Evolutionary conservation across 1,140 invertebrate species (phyloP), one percentile per base, ranked within the genome.

Genomic region (Thrips palmi): DNA sequence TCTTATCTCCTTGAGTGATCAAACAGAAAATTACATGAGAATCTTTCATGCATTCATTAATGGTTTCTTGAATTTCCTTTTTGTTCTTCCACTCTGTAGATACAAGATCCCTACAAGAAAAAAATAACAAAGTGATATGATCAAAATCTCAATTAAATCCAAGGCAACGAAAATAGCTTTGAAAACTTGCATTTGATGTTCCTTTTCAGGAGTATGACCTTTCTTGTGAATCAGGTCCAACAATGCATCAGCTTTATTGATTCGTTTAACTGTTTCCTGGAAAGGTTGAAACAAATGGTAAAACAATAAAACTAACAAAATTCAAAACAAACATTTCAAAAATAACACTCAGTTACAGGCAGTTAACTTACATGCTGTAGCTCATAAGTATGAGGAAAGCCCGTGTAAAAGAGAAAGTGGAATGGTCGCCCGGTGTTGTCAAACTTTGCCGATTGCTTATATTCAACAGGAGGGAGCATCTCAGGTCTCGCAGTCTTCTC

Each of bases 341-440:
- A 25, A 42, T 14, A 23, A 27, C 12, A n/a, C 3, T 45, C 42
- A 39, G 23, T 40, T 27, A 24, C 35, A 21, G 37, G 11, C 45
- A 15, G 40, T 21, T 25, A 49, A 56, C 65, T 65, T 59, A 92
- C 87, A 65, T 84, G 71, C 45, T 92, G 55, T n/a, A 74, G 40
- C 51, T 81, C 64, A 52, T 79, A 86, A 55, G 74, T 96, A 54
- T 85, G 78, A 4, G 84, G 74, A 52, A 70, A 77, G 29, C 65
- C 67, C 1, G 89, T 96, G 50, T 94, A 97, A 60, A 92, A 96
- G 39, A 94, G 59, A 33, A 68, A 74, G 62, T 93, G 80, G 58
- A 73, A 74, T 3, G 92, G 91, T 51, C 88, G 64, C 1, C 91
- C 92, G 45, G 65, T 68, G 48, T 72, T 63, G 62, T 91, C 86